Percentiles rank a stretch among this genome's conserved stretches.
Evolutionary conservation across 2,888 invertebrate genomes (phyloP).

Genomic region (Julus scanicus): DNA sequence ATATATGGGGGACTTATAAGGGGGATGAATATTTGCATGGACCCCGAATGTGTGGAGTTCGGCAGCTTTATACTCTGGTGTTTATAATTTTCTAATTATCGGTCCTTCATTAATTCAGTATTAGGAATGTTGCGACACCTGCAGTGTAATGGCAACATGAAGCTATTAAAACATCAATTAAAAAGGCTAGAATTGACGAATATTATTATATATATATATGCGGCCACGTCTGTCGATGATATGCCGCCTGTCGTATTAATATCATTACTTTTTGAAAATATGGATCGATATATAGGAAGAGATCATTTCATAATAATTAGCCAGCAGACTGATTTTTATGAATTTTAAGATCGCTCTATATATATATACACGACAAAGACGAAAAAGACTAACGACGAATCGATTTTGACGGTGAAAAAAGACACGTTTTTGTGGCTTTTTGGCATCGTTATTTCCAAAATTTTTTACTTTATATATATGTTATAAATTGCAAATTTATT

Average conservation of each 20-base stretch:
- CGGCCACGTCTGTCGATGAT: not conserved
- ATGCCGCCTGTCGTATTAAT: constrained; percentile 30
- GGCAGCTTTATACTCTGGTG: not conserved
- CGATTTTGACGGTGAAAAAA: constrained; percentile 9
- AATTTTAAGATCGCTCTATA: constrained; percentile 31
- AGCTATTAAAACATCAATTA: constrained; percentile 30
- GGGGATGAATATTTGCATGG: not conserved
- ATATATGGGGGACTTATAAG: not conserved
- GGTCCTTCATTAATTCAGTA: constrained; percentile 20
- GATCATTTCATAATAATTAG: constrained; percentile 45
- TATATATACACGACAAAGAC: not conserved
- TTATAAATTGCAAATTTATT: not conserved
- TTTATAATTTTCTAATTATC: constrained; percentile 36
- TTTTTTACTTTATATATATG: not conserved
- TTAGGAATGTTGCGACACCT: constrained; percentile 1
- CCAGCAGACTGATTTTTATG: constrained; percentile 45
- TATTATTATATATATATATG: not conserved
- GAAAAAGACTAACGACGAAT: constrained; percentile 20
- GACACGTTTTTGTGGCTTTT: constrained; percentile 31
- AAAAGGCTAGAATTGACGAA: constrained; percentile 7
- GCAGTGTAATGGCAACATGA: not conserved
- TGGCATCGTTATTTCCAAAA: not conserved
- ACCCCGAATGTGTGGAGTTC: not conserved
- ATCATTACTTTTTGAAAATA: not conserved
- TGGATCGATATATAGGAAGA: constrained; percentile 37